Conservation (phyloP, 1,140 invertebrate genomes). For the Euschistus heros region DNA sequence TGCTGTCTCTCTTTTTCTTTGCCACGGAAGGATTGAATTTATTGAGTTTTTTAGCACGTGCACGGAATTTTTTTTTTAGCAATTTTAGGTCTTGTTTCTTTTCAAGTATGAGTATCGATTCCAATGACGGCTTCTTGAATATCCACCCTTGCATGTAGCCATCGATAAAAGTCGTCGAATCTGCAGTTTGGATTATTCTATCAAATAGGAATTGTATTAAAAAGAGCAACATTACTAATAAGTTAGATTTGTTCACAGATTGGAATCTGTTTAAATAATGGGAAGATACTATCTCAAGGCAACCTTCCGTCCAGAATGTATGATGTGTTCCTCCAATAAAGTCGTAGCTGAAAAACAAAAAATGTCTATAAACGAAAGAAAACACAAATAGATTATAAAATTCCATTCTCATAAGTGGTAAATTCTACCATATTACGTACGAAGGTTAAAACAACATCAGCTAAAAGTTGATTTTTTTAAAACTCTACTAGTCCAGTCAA, state of each 20-base stretch:
- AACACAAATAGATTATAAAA: background rate
- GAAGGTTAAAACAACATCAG: too few relatives aligned
- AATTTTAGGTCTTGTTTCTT: background rate
- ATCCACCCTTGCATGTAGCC: background rate
- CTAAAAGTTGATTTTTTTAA: too few relatives aligned
- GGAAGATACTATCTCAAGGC: background rate
- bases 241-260: background rate
- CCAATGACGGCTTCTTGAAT: background rate
- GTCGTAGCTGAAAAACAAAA: slow-evolving; percentile 1
- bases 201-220: background rate
- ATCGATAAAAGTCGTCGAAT: background rate
- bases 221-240: background rate
- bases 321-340: background rate
- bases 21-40: background rate
- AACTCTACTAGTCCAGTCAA: too few relatives aligned
- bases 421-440: too few relatives aligned
- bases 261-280: background rate
- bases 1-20: background rate
- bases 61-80: background rate
- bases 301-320: background rate
- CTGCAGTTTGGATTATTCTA: background rate
- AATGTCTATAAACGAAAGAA: background rate
- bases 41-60: background rate
- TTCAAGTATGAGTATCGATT: background rate
- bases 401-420: too few relatives aligned